Base-by-base conservation (phyloP, 1,140 invertebrate species). In the Coptotermes formosanus region DNA sequence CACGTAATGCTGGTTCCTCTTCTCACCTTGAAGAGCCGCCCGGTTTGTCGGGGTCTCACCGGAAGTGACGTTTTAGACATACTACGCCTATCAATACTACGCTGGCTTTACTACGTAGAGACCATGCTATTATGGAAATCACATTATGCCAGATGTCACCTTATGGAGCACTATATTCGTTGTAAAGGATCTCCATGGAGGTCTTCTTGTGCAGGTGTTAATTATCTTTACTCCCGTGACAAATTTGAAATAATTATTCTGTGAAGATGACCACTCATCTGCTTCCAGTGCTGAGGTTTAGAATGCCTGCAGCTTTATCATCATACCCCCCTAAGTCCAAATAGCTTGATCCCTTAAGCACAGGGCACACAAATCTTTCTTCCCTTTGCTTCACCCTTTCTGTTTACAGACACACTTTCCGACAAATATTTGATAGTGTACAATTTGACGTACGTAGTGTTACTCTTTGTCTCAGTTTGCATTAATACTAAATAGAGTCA, bases 21-120 rank as follows among this genome's bases (percentile, higher is more conserved):
- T 88, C 87, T 89, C 89, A 89, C 89, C 89, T 89, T 89, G 88
- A 55, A 55, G 52, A 87, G 85, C 89, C 88, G 89, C 89, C 88
- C 89, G 89, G 89, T 48, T 48, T 48, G 45, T 48, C 45, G 45
- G 45, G 45, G 45, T 88, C 89, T 88, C 87, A 88, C 89, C 89
- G 89, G 89, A 89, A 89, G 87, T 89, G 88, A 88, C 89, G 89
- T 89, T 82, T 75, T 82, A 86, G 83, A 82, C 83, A 25, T 75
- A 48, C 45, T 55, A 85, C 52, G 52, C 52, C 52, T 16, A 55
- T 48, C 45, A 48, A 48, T 16, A 48, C 45, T 48, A 48, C 45
- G 0, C 45, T 16, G 45, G 9, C 84, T 85, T 32, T 85, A 85
- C 84, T 85, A 85, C 64, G 64, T 32, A 59, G 64, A 85, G 32